Evolutionary conservation across 1,140 invertebrate genomes (phyloP), one percentile per base, ranked within the genome.

Genomic region (Archegozetes longisetosus): DNA sequence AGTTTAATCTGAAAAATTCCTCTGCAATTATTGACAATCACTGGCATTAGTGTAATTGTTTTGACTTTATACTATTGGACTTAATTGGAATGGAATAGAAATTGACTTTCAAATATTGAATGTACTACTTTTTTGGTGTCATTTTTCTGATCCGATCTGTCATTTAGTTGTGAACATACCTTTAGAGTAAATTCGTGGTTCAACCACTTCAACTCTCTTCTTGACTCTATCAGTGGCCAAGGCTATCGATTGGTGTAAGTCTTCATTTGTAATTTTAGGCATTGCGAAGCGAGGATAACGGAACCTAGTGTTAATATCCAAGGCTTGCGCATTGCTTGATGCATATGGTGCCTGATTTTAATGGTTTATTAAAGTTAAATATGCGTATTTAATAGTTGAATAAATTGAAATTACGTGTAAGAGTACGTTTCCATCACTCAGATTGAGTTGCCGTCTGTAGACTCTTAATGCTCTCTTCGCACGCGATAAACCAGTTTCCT

Each of bases 141-240:
- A n/a, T n/a, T n/a, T n/a, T n/a, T n/a, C n/a, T n/a, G n/a, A n/a
- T n/a, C n/a, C n/a, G n/a, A n/a, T n/a, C n/a, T n/a, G n/a, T n/a
- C n/a, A n/a, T n/a, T n/a, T n/a, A n/a, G n/a, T n/a, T n/a, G n/a
- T n/a, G n/a, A 40, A 27, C 62, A 63, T 60, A 64, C 64, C 64
- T 26, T 58, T 63, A 46, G 59, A 57, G 22, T 61, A 62, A 48
- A 65, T 65, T 12, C 51, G 62, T 3, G 64, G 62, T 48, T 65
- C 64, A 24, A 61, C 51, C n/a, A 53, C 61, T 48, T 65, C 62
- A 28, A 65, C 28, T 20, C 64, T 51, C 29, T 54, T 28, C 17
- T 55, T 46, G 0, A 65, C 60, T 0, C 23, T 47, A 9, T 40
- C 32, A 40, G 6, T 40, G 17, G 32, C 32, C 6, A 40, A 9